Conservation (phyloP, 2,888 invertebrate species). For the Sisyra terminalis region DNA sequence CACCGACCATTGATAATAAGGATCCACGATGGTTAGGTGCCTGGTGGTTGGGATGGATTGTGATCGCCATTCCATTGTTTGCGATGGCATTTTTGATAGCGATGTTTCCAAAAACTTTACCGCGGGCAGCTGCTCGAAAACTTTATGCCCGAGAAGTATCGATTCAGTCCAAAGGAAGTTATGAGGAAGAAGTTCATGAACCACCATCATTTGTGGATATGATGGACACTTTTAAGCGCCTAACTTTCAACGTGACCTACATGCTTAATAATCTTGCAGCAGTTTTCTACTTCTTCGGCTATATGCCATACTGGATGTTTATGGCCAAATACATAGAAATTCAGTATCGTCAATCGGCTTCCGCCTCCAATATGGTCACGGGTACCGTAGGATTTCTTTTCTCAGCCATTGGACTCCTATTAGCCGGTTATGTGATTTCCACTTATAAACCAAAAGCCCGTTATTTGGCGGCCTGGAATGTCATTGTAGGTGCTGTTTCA, state of each 20-base stretch:
- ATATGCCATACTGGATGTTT: slow-evolving; percentile 64
- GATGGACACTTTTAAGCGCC: slow-evolving; percentile 41
- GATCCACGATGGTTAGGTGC: slow-evolving; percentile 69
- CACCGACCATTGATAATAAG: slow-evolving; percentile 42
- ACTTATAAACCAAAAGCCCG: slow-evolving; percentile 47
- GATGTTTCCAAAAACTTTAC: slow-evolving; percentile 51
- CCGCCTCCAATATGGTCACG: slow-evolving; percentile 56
- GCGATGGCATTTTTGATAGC: slow-evolving; percentile 42
- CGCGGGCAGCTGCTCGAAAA: slow-evolving; percentile 41
- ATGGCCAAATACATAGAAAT: slow-evolving; percentile 73
- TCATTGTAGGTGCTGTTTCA: slow-evolving; percentile 42
- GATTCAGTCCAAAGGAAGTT: background rate
- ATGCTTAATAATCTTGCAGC: slow-evolving; percentile 58
- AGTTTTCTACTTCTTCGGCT: slow-evolving; percentile 53
- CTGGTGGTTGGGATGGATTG: slow-evolving; percentile 68
- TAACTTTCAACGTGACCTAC: slow-evolving; percentile 46
- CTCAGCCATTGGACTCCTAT: slow-evolving; percentile 48
- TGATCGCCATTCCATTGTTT: slow-evolving; percentile 39
- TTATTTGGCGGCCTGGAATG: slow-evolving; percentile 52
- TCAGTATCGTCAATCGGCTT: slow-evolving; percentile 60
- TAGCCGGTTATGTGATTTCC: slow-evolving; percentile 47
- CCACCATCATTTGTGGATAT: slow-evolving; percentile 38
- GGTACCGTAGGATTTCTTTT: slow-evolving; percentile 53
- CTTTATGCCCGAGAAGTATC: slow-evolving; percentile 17
- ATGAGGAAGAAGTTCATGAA: slow-evolving; percentile 11